These are phyloP conservation scores for Felis chaus DNA, from an alignment of 2,113 vertebrate species.

Conservation along the genomic window DNA sequence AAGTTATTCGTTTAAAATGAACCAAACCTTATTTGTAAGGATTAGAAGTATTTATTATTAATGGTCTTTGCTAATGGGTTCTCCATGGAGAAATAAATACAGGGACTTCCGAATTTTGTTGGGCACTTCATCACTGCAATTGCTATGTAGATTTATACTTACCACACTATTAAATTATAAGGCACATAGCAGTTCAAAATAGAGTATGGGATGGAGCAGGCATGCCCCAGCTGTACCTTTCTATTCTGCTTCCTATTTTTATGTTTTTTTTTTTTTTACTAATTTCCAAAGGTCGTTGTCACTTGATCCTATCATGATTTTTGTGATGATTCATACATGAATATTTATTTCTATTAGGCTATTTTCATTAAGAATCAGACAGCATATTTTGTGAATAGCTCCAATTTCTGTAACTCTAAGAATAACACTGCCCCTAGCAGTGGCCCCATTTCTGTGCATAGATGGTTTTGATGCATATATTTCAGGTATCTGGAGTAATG, in stretches of 20 bases:
- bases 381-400: slow-evolving; percentile 34
- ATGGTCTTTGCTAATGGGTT: background rate
- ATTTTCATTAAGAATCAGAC: background rate
- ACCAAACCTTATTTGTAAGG: background rate
- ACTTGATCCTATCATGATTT: background rate
- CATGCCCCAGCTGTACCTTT: background rate
- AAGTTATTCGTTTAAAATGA: background rate
- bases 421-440: slow-evolving; percentile 47
- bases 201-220: no score
- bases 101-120: background rate
- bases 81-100: background rate
- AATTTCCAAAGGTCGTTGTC: background rate
- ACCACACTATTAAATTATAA: background rate
- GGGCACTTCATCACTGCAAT: background rate
- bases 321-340: background rate
- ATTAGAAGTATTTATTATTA: background rate
- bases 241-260: background rate
- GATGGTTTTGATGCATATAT: slow-evolving; percentile 73
- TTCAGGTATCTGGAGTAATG: slow-evolving; percentile 77
- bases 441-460: slow-evolving; percentile 69
- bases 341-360: slow-evolving; percentile 25
- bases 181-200: background rate
- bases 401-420: slow-evolving; percentile 52
- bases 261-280: background rate
- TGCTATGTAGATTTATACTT: background rate